These are phyloP conservation scores for Oscheius sp. DNA, from an alignment of 2,888 invertebrate genomes.

Conservation along the genomic window DNA sequence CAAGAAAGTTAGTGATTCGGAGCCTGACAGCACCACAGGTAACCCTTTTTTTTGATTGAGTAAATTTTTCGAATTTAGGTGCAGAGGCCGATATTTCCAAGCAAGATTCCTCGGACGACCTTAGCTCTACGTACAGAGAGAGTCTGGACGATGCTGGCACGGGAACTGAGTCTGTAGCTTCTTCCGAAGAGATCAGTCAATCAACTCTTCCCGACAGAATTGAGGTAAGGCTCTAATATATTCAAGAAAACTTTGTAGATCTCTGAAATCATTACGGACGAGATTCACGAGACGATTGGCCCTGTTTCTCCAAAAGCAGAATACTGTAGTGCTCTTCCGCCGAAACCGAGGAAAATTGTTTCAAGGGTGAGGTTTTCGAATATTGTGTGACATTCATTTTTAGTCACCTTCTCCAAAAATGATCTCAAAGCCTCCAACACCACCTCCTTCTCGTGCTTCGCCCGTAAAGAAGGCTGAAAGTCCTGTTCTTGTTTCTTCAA, in stretches of 20 bases:
- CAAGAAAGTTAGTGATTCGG: not conserved
- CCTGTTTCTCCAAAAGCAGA: conserved; percentile 45
- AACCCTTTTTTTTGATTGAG: too few relatives aligned
- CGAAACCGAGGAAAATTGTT: conserved; percentile 47
- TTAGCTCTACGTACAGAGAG: conserved; percentile 49
- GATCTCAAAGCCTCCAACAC: conserved; percentile 27
- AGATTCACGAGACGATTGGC: conserved; percentile 3
- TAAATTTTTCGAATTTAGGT: not conserved
- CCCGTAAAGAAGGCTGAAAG: conserved; percentile 29
- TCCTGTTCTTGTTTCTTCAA: conserved; percentile 1
- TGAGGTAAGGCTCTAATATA: conserved; percentile 33
- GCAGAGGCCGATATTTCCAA: conserved; percentile 39
- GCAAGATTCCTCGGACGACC: conserved; percentile 53
- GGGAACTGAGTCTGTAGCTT: conserved; percentile 33
- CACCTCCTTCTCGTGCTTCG: conserved; percentile 5
- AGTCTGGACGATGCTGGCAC: conserved; percentile 45
- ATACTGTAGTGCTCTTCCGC: conserved; percentile 54
- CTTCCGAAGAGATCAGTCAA: conserved; percentile 39
- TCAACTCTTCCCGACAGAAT: conserved; percentile 54
- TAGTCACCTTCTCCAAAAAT: conserved; percentile 38
- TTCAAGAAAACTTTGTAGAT: conserved; percentile 34
- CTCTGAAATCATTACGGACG: conserved; percentile 53
- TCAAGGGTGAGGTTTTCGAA: conserved; percentile 42
- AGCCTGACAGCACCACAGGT: conserved; percentile 33
- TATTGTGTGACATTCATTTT: not conserved